These are phyloP conservation scores for Chionomys nivalis DNA, from an alignment of 2,113 vertebrate species.

Conservation along the genomic window DNA sequence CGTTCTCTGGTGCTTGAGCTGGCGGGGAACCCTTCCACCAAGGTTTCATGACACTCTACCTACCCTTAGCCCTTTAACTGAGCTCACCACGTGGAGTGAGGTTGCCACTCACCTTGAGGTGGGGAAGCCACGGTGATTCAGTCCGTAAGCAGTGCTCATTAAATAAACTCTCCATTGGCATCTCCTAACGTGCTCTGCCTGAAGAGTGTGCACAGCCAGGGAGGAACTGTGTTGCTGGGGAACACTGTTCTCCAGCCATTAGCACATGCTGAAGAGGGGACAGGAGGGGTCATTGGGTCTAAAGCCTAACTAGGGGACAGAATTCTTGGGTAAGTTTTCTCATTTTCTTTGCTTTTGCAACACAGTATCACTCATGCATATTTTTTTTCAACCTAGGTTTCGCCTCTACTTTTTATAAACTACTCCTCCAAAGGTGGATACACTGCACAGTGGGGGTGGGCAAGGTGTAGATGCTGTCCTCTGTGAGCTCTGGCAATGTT, in stretches of 20 bases:
- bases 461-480: background rate
- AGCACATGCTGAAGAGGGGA: background rate
- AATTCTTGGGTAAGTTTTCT: background rate
- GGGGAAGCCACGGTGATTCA: background rate
- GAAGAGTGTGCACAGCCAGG: no score
- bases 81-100: background rate
- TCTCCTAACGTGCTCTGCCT: no score
- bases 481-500: background rate
- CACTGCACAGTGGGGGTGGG: background rate
- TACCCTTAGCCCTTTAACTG: background rate
- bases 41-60: no score
- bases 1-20: background rate
- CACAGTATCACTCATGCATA: background rate
- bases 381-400: background rate
- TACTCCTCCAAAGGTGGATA: background rate
- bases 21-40: background rate
- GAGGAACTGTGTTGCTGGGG: background rate
- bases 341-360: background rate
- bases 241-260: background rate
- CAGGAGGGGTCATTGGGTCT: background rate
- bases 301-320: no score
- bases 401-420: background rate
- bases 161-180: background rate
- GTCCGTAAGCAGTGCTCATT: background rate
- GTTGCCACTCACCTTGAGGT: background rate